Base-by-base conservation (phyloP, 2,797 vertebrate genomes). In the Eidolon dupreanum region DNA sequence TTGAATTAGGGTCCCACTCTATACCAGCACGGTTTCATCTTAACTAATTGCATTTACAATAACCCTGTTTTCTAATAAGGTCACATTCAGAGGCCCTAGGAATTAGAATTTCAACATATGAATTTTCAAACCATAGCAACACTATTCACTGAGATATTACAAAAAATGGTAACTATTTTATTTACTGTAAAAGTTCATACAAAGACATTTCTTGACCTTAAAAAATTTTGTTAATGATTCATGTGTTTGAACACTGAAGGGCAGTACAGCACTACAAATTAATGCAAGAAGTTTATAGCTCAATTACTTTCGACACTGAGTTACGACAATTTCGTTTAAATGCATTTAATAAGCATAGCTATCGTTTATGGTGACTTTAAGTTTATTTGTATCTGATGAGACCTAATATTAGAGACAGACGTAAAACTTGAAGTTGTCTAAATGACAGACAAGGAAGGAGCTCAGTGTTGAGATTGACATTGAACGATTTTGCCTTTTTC, bases 221-320 rank as follows among this genome's bases (percentile, higher is more conserved):
- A 22, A 65, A 65, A 17, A 10, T 19, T 19, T 49, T 84, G 20
- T 36, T 74, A 0, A 79, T 90, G 95, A 13, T 98, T 97, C 31
- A 24, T 1, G 0, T 55, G 20, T 96, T 86, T 98, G 93, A 55
- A 98, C 97, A 97, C 97, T 94, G 84, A 97, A 98, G 0, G 97
- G 96, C 97, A 84, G 96, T 95, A 8, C 96, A 98, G 93, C 53
- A 78, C 96, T 96, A 68, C 73, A 91, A 0, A 63, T 97, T 97
- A 84, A 63, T 31, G 43, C 51, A 88, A 93, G 89, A 78, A 24
- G 5, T 36, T 7, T 82, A 13, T 8, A 79, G 5, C 74, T 77
- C 43, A 5, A 0, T 81, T 41, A 4, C 16, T 86, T 79, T 24
- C 61, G 41, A 94, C 93, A 38, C 63, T 74, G 43, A 41, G 13